Percentiles rank a stretch among this genome's conserved stretches.
phyloP scores from a whole-genome alignment of 1,140 invertebrate species.

The Scaptomyza graminum region DNA sequence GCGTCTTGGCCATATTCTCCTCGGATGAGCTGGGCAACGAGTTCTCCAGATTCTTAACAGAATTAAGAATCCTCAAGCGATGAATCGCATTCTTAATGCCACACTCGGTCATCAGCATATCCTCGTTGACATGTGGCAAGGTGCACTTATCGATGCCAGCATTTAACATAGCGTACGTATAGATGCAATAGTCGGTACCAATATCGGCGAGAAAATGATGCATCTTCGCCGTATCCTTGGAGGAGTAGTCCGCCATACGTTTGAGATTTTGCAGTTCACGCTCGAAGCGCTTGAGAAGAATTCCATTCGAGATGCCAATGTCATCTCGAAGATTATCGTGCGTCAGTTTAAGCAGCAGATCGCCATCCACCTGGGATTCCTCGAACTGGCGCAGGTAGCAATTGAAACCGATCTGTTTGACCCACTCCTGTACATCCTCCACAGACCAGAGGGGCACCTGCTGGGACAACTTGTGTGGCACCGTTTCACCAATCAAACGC shows the following conservation, averaged over 20 bases:
- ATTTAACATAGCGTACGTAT: conserved; percentile 98
- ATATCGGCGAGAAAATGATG: conserved; percentile 95
- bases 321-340: conserved; percentile 96
- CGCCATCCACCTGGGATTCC: conserved; percentile 98
- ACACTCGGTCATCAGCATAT: conserved; percentile 95
- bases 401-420: conserved; percentile 97
- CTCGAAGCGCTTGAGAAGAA: conserved; percentile 96
- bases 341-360: conserved; percentile 95
- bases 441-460: conserved; percentile 99
- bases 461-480: conserved; percentile 98
- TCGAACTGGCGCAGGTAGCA: conserved; percentile 93
- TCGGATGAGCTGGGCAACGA: conserved; percentile 87
- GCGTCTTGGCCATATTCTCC: conserved; percentile 92
- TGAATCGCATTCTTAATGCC: conserved; percentile 97
- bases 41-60: conserved; percentile 90
- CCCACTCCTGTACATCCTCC: conserved; percentile 98
- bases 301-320: conserved; percentile 96
- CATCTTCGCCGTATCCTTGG: conserved; percentile 94
- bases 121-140: conserved; percentile 92
- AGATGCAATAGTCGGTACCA: conserved; percentile 96
- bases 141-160: conserved; percentile 96
- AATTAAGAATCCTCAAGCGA: conserved; percentile 93
- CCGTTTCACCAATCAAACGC: conserved; percentile 96
- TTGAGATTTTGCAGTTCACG: conserved; percentile 97
- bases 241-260: conserved; percentile 98